Evolutionary conservation across 2,113 vertebrate species (phyloP), one percentile per base, ranked within the genome.

Genomic region (Turnix velox): DNA sequence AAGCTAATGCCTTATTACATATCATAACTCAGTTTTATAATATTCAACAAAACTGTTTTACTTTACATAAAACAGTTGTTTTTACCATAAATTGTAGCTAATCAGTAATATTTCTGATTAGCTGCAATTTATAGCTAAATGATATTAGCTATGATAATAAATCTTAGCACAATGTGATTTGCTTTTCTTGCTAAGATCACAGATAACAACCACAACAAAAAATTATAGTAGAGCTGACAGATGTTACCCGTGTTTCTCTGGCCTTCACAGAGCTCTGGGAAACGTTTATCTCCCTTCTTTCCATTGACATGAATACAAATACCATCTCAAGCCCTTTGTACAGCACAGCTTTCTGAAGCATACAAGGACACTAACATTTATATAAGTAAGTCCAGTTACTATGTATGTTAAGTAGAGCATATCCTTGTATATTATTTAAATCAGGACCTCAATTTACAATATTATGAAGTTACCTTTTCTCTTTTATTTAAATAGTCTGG

Each of bases 381-480:
- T 23, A 10, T 14, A 37, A 46, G 16, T 35, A 59, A 81, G 31
- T 42, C n/a, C 22, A 67, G 4, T 30, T 4, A 88, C 37, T 27
- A 17, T 0, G 0, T 4, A 1, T 14, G 3, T 80, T 82, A 65
- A 19, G 14, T 46, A 0, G 0, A 84, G 33, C 2, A 12, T 17
- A 5, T 65, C 2, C 33, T 75, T 67, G 7, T 18, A 46, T 37
- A 7, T 45, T 33, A 27, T 42, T 84, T 79, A 40, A 65, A 62
- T 10, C 39, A 39, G 14, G 4, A 2, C n/a, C 13, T 61, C 12
- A 24, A 20, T 90, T 78, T 52, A 39, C 27, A n/a, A 19, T 55
- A 30, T 12, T 27, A 46, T 45, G 13, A 63, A 25, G 5, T 84
- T 25, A 37, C 2, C 4, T 2, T 76, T 61, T 14, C 3, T 12